Conservation (phyloP, 2,888 invertebrate species). For the Uloborus plumipes region DNA sequence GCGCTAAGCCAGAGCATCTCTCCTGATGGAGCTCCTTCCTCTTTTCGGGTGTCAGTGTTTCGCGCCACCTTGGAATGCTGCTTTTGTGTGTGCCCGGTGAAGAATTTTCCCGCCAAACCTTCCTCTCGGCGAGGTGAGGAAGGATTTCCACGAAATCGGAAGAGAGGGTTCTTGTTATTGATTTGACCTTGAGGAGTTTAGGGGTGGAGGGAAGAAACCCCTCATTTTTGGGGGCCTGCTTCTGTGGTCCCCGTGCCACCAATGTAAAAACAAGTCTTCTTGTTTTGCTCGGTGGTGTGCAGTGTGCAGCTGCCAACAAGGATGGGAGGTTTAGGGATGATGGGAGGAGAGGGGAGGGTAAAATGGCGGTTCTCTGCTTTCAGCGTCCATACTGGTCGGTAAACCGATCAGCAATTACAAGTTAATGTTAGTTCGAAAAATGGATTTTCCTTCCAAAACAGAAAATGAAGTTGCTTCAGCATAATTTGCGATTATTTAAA, state of each 20-base stretch:
- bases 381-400: no score
- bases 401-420: no score
- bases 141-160: slow-evolving; percentile 36
- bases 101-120: not conserved
- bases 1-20: no score
- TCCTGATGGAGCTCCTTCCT: not conserved
- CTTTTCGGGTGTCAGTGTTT: not conserved
- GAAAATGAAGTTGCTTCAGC: no score
- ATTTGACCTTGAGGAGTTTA: slow-evolving; percentile 51
- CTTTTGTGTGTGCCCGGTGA: not conserved
- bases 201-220: not conserved
- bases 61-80: not conserved
- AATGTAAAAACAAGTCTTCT: slow-evolving; percentile 48
- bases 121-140: not conserved
- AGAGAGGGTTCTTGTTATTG: slow-evolving; percentile 36
- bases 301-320: slow-evolving; percentile 31
- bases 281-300: slow-evolving; percentile 42
- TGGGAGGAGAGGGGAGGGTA: no score
- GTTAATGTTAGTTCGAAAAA: no score
- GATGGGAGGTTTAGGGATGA: not conserved
- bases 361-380: no score
- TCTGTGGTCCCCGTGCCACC: not conserved
- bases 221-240: not conserved
- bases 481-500: no score
- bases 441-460: no score